Evolutionary conservation across 2,888 invertebrate species (phyloP).

Genomic region (Euphydryas editha): DNA sequence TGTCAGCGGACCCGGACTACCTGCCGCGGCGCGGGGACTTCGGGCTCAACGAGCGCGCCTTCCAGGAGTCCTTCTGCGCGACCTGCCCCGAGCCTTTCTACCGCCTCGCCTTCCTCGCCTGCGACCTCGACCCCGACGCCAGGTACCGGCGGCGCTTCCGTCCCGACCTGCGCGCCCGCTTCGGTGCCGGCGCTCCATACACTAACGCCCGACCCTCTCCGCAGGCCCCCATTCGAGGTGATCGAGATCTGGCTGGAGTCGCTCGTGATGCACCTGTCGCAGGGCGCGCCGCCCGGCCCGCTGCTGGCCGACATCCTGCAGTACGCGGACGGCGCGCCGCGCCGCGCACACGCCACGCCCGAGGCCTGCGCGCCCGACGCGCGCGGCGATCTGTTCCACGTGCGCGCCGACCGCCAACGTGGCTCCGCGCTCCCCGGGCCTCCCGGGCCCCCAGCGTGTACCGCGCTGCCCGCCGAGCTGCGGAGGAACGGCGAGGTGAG

Average conservation of each 20-base stretch:
- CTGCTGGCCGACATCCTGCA: slow-evolving; percentile 90
- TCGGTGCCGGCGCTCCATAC: no score
- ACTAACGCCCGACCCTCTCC: neutral
- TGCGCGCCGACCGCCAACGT: slow-evolving; percentile 27
- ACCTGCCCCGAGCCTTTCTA: slow-evolving; percentile 94
- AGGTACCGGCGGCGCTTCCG: slow-evolving; percentile 86
- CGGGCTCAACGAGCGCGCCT: slow-evolving; percentile 93
- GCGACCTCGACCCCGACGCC: slow-evolving; percentile 94
- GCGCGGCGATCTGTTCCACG: slow-evolving; percentile 40
- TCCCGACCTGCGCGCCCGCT: neutral
- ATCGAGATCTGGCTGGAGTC: slow-evolving; percentile 95
- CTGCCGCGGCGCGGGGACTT: slow-evolving; percentile 96
- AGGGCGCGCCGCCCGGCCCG: slow-evolving; percentile 85
- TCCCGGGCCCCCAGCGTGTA: no score
- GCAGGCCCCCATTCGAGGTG: slow-evolving; percentile 94
- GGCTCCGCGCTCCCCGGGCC: no score
- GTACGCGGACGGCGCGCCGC: slow-evolving; percentile 80
- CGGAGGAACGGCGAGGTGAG: no score
- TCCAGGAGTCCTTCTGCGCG: slow-evolving; percentile 92
- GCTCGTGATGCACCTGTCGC: slow-evolving; percentile 88
- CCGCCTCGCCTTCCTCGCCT: slow-evolving; percentile 94
- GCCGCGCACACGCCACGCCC: slow-evolving; percentile 82
- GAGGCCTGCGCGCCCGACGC: slow-evolving; percentile 44
- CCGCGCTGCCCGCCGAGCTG: no score
- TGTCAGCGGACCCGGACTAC: slow-evolving; percentile 97